phyloP scores from a whole-genome alignment of 1,140 invertebrate species.

The Oedothorax gibbosus region DNA sequence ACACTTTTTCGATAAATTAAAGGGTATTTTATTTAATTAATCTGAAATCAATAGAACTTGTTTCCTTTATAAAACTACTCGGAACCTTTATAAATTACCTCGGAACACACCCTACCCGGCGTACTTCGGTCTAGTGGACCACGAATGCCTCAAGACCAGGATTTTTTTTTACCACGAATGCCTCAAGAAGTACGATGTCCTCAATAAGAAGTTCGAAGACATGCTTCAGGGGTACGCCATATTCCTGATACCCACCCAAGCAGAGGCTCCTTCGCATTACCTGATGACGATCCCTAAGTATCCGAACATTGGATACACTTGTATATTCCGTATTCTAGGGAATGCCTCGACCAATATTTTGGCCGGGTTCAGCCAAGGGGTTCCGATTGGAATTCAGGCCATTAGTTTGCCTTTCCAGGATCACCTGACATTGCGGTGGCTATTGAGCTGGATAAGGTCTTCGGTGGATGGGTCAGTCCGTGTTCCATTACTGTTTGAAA shows the following conservation, averaged over 20 bases:
- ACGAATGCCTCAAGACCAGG: constrained; percentile 33
- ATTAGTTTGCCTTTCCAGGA: constrained; percentile 83
- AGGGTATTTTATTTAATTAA: no score
- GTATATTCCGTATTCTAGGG: constrained; percentile 86
- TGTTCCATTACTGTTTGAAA: constrained; percentile 23
- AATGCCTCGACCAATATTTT: constrained; percentile 88
- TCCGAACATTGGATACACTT: constrained; percentile 90
- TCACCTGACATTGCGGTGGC: constrained; percentile 85
- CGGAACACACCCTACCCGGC: constrained; percentile 88
- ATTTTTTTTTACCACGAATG: constrained; percentile 53
- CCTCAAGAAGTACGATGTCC: constrained; percentile 72
- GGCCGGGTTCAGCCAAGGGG: constrained; percentile 86
- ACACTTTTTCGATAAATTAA: no score
- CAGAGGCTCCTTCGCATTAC: constrained; percentile 85
- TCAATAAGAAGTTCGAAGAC: constrained; percentile 64
- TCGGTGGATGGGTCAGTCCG: constrained; percentile 81
- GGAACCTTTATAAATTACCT: constrained; percentile 65
- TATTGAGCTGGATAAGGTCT: constrained; percentile 80
- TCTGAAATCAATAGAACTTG: no score
- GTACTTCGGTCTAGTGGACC: constrained; percentile 80
- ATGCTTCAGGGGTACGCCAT: constrained; percentile 81
- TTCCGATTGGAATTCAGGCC: constrained; percentile 85
- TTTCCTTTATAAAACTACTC: no score
- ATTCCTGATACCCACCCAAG: constrained; percentile 85
- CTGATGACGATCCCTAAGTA: constrained; percentile 71